Evolutionary conservation across 2,797 vertebrate species (phyloP).

Genomic region (Odontamblyopus lacepedii): DNA sequence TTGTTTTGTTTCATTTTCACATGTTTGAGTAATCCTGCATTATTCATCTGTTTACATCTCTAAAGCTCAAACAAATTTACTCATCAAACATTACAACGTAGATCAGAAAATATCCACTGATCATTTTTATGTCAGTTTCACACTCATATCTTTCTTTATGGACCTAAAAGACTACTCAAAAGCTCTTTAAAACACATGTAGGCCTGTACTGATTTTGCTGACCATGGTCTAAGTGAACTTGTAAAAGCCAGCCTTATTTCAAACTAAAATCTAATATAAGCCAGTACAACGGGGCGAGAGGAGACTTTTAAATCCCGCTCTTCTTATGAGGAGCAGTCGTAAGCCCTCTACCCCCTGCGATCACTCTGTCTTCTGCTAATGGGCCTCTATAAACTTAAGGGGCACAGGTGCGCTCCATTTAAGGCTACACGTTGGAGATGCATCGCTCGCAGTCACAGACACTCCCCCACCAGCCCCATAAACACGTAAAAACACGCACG

Average conservation of each 20-base stretch:
- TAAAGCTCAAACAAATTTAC: too few species aligned
- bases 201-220: background rate
- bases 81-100: too few species aligned
- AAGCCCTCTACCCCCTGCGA: constrained; percentile 33
- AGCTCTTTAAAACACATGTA: background rate
- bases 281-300: background rate
- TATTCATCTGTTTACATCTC: too few species aligned
- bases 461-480: constrained; percentile 27
- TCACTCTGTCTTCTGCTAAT: constrained; percentile 58
- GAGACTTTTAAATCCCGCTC: constrained; percentile 40
- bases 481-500: constrained; percentile 25
- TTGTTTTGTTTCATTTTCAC: too few species aligned
- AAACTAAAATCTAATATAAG: background rate
- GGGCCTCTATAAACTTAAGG: constrained; percentile 66
- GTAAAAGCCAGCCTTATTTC: background rate
- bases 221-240: background rate
- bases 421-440: constrained; percentile 63
- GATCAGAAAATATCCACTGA: background rate
- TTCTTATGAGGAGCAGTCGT: constrained; percentile 41
- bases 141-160: background rate
- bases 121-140: background rate
- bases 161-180: background rate
- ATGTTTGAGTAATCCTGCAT: too few species aligned
- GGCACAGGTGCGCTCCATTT: constrained; percentile 69
- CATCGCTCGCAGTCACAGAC: constrained; percentile 55